Conservation (phyloP, 2,113 vertebrate genomes). For the Dicerorhinus sumatrensis region DNA sequence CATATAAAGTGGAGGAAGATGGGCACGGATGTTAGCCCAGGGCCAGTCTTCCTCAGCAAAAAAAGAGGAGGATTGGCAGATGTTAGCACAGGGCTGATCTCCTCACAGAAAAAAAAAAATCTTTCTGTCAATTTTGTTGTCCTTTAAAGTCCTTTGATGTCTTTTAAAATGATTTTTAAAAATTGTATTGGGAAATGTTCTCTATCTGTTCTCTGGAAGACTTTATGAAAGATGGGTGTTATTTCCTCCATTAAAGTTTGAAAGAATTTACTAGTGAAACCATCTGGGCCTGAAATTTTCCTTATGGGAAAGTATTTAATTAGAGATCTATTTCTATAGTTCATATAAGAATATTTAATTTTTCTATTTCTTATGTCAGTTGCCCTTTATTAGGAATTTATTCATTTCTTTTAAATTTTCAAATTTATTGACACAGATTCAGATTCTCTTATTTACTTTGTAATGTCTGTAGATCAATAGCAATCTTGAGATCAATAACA, state of each 20-base stretch:
- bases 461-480: not conserved
- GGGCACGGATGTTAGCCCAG: too few relatives aligned
- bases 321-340: not conserved
- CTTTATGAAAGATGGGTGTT: not conserved
- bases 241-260: not conserved
- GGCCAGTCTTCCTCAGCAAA: too few relatives aligned
- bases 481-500: not conserved
- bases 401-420: not conserved
- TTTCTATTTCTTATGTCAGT: not conserved
- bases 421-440: not conserved
- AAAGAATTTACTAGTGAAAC: not conserved
- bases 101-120: not conserved
- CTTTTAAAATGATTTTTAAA: slow-evolving; percentile 33
- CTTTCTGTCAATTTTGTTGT: not conserved
- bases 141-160: not conserved
- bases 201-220: not conserved
- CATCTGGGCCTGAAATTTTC: not conserved
- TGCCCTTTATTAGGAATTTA: not conserved
- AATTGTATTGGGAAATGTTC: not conserved
- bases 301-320: not conserved
- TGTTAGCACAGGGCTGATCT: too few relatives aligned
- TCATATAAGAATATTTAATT: not conserved
- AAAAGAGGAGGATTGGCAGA: too few relatives aligned
- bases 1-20: too few relatives aligned
- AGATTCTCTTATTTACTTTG: not conserved